Evolutionary conservation across 2,113 vertebrate genomes (phyloP).

Genomic region (Anguilla japonica): DNA sequence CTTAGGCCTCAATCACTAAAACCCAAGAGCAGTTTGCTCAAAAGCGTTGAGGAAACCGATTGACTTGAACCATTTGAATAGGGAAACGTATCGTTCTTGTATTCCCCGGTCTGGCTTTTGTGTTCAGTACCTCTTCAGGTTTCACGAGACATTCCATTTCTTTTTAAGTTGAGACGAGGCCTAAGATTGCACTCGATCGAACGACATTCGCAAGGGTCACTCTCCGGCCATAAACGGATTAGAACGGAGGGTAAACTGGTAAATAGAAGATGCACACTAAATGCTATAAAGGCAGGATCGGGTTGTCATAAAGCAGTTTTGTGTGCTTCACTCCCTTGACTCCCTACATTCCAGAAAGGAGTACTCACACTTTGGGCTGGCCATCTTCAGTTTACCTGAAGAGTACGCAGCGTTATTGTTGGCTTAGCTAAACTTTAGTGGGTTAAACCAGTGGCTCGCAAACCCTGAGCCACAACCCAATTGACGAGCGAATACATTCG

Average conservation of each 20-base stretch:
- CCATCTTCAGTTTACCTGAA: slow-evolving; percentile 35
- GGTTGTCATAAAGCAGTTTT: background rate
- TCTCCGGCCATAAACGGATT: background rate
- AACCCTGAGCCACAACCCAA: no score
- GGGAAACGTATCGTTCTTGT: no score
- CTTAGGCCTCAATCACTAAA: no score
- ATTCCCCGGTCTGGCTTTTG: no score
- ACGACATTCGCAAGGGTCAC: background rate
- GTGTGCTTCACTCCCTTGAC: background rate
- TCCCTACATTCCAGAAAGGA: slow-evolving; percentile 11
- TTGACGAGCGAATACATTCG: no score
- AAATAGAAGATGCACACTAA: background rate
- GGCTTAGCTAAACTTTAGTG: slow-evolving; percentile 20
- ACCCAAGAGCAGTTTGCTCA: no score
- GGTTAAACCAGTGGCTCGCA: background rate
- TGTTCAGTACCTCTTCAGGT: no score
- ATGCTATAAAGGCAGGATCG: background rate
- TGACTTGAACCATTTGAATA: no score
- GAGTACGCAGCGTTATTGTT: slow-evolving; percentile 20
- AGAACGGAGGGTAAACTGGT: background rate
- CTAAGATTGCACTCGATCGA: no score
- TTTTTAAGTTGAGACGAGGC: no score
- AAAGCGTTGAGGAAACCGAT: no score
- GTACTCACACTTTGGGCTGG: background rate
- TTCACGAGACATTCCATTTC: no score